A percentile compares a stretch with the other conserved stretches of the same genome.
Evolutionary conservation across 2,888 invertebrate genomes (phyloP).

Genomic region (Orgyia antiqua): DNA sequence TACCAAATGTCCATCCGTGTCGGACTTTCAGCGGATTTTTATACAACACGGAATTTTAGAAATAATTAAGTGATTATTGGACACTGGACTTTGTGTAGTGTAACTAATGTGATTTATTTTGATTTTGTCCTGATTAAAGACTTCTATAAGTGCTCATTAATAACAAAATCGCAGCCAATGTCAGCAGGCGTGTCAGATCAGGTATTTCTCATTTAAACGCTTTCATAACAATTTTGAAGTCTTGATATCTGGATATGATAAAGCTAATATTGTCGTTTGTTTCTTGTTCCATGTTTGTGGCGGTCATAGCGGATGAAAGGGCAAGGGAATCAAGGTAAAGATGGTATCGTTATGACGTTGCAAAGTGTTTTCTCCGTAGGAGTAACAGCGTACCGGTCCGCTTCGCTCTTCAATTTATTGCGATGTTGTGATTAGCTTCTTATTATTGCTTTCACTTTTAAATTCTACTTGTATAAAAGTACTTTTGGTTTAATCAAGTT

Average conservation of each 20-base stretch:
- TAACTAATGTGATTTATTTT: slow-evolving; percentile 71
- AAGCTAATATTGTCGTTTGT: slow-evolving; percentile 43
- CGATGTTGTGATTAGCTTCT: slow-evolving; percentile 40
- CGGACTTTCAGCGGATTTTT: slow-evolving; percentile 55
- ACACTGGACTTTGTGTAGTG: slow-evolving; percentile 68
- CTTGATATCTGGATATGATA: slow-evolving; percentile 22
- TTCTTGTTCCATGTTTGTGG: slow-evolving; percentile 78
- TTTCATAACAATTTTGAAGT: slow-evolving; percentile 35
- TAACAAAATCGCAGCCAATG: slow-evolving; percentile 85
- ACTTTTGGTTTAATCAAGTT: slow-evolving; percentile 5
- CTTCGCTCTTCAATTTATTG: slow-evolving; percentile 43
- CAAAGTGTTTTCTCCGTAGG: slow-evolving; percentile 62
- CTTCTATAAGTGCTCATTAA: slow-evolving; percentile 71
- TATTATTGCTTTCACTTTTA: slow-evolving; percentile 46
- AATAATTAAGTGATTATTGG: slow-evolving; percentile 49
- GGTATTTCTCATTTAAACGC: slow-evolving; percentile 78
- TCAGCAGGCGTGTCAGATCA: slow-evolving; percentile 95
- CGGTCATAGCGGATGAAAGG: slow-evolving; percentile 88
- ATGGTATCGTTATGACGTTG: slow-evolving; percentile 67
- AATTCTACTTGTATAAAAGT: slow-evolving; percentile 29
- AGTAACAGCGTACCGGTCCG: slow-evolving; percentile 59
- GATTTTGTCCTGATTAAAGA: slow-evolving; percentile 63
- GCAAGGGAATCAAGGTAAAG: slow-evolving; percentile 89
- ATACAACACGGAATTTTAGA: slow-evolving; percentile 57
- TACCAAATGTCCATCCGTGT: slow-evolving; percentile 64